Evolutionary conservation across 2,888 invertebrate species (phyloP), one percentile per base, ranked within the genome.

Genomic region (Elegia similella): DNA sequence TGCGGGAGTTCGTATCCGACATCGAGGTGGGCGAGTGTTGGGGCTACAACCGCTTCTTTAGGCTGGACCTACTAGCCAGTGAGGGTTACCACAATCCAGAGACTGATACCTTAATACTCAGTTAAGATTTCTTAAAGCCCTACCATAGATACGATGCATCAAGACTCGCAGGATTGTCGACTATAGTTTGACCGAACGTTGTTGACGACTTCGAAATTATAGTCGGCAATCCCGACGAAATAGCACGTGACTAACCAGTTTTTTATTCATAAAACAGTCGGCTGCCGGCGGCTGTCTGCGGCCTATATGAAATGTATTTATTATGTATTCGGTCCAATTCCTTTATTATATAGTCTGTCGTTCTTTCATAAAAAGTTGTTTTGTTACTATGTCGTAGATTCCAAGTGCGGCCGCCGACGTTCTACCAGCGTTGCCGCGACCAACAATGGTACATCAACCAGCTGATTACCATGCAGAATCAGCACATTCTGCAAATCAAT

Each of bases 21-120:
- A 98, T 98, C 88, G 98, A 98, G 86, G 97, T 98, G 50, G 98
- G 98, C 44, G 98, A 98, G 92, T 98, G 98, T 78, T 98, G 98
- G 98, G 98, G 98, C 0, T 98, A 98, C 87, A 98, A 98, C 81
- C 92, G 98, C 55, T 98, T 98, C 89, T 98, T 98, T 86, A 92
- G 98, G 42, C 93, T 98, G 55, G 98, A 98, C 87, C 92, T 98
- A 60, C 92, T 98, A 56, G 97, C 96, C 43, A 96, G 95, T 67
- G 98, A 98, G 88, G 98, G 98, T 0, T 98, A 98, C 80, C 92
- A 98, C 59, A 96, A 97, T 80, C 94, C 95, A 1, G 95, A 96
- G 59, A 93, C 94, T 17, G 98, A 98, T 77, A 96, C 96, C 1
- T 93, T 98, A 23, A 95, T 97, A 63, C 88, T 98, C 48, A 93